Base-by-base conservation (phyloP, 2,113 vertebrate species). In the Triplophysa rosa region DNA sequence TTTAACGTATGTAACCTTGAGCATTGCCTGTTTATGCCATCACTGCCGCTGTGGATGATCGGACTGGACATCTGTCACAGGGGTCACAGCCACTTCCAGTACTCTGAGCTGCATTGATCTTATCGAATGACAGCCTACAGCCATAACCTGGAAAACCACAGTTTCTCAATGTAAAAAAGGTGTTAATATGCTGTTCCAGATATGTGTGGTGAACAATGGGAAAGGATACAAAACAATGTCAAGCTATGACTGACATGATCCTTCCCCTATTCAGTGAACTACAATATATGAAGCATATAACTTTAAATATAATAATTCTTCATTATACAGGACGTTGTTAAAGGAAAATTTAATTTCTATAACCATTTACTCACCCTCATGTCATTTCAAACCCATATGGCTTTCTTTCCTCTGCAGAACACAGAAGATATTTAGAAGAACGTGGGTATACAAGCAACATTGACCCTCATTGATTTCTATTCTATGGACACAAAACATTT, bases 1-100 rank as follows among this genome's bases (percentile, higher is more conserved):
- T 67, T 80, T 78, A 77, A 79, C 86, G 80, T 86, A 83, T 61
- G 73, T 81, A 82, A 86, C 84, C 78, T 84, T 88, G 77, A 85
- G 87, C 86, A 84, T 49, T 89, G 86, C 79, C 85, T 85, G 82
- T 89, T 89, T 71, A 80, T 19, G 23, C 52, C 72, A 29, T 74
- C 45, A 10, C 54, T 49, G 63, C 52, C 11, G 47, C 58, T 37
- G 47, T 73, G 49, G 61, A 77, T 40, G 63, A 80, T 70, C 61
- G 23, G 56, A 26, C 74, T 84, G 78, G 87, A 87, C 88, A 87
- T 83, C 83, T 76, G 75, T 86, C 83, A 63, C 62, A 77, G 47
- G 56, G 70, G 70, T 73, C 54, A 61, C 13, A 23, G 19, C 21
- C 54, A 59, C 70, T 52, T 71, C 26, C 33, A 72, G 33, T 14